Base-by-base conservation (phyloP, 53 echinoderm and acorn worm genomes). In the Temnopleurus reevesii region DNA sequence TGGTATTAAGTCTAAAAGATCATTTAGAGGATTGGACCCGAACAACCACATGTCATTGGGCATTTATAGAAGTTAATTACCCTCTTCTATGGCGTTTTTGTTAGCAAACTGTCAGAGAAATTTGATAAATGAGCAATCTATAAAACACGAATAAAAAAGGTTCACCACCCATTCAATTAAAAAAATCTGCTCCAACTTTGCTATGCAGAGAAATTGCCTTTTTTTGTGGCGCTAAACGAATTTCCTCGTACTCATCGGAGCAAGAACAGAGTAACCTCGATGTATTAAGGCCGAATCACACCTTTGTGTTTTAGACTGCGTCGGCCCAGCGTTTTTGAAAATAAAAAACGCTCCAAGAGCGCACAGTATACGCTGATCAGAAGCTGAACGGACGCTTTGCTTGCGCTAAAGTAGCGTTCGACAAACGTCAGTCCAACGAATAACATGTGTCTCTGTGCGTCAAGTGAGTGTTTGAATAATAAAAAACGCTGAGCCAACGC, bases 41-140 rank as follows among this genome's bases (percentile, higher is more conserved):
- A 60, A 59, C 86, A 44, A 86, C 86, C 88, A 66, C 88, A 87
- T 87, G 88, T 87, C 88, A 87, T 29, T 28, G 30, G 71, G 88
- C 71, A 87, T 87, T 87, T 87, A 87, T 66, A 65, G 41, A 71
- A 71, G 66, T 87, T 66, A 87, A 87, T 87, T 87, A 87, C 88
- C 88, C 88, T 71, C 88, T 46, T 49, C 88, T 51, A 0, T 66
- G n/a, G 88, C 29, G 44, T 29, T 66, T 66, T 87, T 87, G 88
- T 87, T 51, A 65, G 65, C 30, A 87, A 87, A 66, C 88, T 87
- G 88, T 87, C 88, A 87, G 5, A 44, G 29, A 66, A 58, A 35
- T 47, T 71, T 87, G 88, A 87, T 66, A 49, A 87, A 87, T 71
- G 88, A 36, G 46, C 21, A 13, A 45, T 59, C 46, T 38, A 19